These are phyloP conservation scores for Argynnis bischoffii DNA, from an alignment of 2,888 invertebrate species.

Conservation along the genomic window DNA sequence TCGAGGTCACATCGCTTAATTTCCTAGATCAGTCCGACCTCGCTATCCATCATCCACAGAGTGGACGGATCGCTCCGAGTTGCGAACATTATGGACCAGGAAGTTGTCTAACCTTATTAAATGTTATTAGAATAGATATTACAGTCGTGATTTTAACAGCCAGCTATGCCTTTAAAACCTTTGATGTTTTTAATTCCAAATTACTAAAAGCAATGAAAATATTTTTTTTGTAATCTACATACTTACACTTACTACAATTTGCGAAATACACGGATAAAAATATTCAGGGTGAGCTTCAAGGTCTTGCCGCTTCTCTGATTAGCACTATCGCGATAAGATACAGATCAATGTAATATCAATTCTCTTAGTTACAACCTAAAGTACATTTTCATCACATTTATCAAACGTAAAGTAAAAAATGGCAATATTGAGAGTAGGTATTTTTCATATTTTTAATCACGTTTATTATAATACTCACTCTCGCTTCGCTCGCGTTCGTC, in stretches of 20 bases:
- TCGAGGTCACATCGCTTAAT: conserved; percentile 76
- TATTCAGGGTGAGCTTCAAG: conserved; percentile 80
- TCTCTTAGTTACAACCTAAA: conserved; percentile 51
- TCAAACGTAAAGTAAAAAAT: conserved; percentile 50
- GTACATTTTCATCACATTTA: conserved; percentile 48
- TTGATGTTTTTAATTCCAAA: too few species aligned
- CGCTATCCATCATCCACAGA: conserved; percentile 42
- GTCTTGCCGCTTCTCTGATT: conserved; percentile 77
- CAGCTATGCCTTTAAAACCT: too few species aligned
- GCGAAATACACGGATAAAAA: conserved; percentile 80
- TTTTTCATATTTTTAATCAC: not conserved
- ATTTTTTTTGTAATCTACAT: conserved; percentile 1
- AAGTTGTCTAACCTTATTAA: conserved; percentile 28
- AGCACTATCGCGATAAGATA: conserved; percentile 69
- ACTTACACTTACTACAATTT: conserved; percentile 43
- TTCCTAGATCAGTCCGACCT: conserved; percentile 73
- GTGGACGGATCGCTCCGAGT: conserved; percentile 27
- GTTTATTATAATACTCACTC: too few species aligned
- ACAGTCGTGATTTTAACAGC: not conserved
- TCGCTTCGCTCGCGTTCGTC: too few species aligned
- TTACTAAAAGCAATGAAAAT: too few species aligned
- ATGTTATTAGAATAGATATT: conserved; percentile 11
- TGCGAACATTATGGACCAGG: conserved; percentile 36
- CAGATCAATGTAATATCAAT: conserved; percentile 52
- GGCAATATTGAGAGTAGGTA: conserved; percentile 58